Conservation (phyloP, 2,797 vertebrate genomes). For the Rhodeus uyekii region DNA sequence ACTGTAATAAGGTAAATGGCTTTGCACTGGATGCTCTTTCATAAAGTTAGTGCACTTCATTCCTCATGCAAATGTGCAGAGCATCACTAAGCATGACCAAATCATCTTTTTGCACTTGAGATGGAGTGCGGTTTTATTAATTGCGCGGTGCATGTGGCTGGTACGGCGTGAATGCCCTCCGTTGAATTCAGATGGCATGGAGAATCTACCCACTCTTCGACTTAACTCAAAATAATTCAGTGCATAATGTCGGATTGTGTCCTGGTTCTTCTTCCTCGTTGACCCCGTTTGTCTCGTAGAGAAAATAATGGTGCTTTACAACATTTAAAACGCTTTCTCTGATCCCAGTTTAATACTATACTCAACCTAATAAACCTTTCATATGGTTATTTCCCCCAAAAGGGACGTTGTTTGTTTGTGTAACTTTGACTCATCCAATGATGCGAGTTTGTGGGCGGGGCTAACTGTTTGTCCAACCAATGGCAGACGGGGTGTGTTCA, state of each 20-base stretch:
- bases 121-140: neutral
- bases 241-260: neutral
- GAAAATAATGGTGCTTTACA: neutral
- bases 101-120: neutral
- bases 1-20: constrained; percentile 89
- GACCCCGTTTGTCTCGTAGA: neutral
- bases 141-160: neutral
- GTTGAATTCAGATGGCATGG: neutral
- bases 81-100: neutral
- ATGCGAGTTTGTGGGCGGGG: neutral
- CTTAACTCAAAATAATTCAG: neutral
- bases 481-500: neutral
- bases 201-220: neutral
- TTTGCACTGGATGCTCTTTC: neutral
- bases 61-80: neutral
- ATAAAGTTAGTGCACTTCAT: neutral
- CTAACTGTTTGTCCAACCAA: neutral
- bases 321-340: neutral
- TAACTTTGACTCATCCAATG: neutral
- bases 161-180: constrained; percentile 1
- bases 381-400: neutral
- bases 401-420: neutral
- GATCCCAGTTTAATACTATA: neutral
- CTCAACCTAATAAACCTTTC: neutral
- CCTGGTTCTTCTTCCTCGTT: neutral